Conservation (phyloP, 2,113 vertebrate species). For the Eira barbara region DNA sequence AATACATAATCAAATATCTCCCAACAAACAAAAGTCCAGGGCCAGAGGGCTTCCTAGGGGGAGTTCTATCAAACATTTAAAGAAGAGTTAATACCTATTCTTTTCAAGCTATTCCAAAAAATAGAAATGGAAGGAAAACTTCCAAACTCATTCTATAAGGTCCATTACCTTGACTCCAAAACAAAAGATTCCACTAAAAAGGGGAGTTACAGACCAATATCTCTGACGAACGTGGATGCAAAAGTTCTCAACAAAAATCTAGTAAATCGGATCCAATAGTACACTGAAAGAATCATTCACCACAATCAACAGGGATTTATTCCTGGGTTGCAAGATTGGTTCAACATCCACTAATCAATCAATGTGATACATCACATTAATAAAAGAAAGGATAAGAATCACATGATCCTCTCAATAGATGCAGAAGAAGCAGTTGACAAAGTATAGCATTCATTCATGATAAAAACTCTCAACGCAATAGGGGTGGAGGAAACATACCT, state of each 20-base stretch:
- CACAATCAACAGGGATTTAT: neutral
- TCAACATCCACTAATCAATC: neutral
- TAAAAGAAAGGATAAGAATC: neutral
- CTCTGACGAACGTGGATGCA: neutral
- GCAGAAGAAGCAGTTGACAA: neutral
- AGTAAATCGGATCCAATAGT: neutral
- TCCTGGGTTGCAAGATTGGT: neutral
- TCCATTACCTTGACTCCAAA: neutral
- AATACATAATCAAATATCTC: neutral
- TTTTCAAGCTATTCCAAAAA: neutral
- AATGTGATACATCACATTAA: neutral
- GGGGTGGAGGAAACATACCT: neutral
- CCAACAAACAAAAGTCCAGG: neutral
- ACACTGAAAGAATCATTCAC: neutral
- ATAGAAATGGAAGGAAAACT: neutral
- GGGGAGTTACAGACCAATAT: neutral
- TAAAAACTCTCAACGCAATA: neutral
- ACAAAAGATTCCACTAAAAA: neutral
- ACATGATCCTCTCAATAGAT: neutral
- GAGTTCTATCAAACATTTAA: neutral
- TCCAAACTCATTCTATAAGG: neutral
- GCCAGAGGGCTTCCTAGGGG: neutral
- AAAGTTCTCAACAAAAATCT: neutral
- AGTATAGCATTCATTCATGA: neutral
- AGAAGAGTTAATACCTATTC: neutral